These are phyloP conservation scores for Kryptopterus vitreolus DNA, from an alignment of 2,797 vertebrate species.

Conservation along the genomic window DNA sequence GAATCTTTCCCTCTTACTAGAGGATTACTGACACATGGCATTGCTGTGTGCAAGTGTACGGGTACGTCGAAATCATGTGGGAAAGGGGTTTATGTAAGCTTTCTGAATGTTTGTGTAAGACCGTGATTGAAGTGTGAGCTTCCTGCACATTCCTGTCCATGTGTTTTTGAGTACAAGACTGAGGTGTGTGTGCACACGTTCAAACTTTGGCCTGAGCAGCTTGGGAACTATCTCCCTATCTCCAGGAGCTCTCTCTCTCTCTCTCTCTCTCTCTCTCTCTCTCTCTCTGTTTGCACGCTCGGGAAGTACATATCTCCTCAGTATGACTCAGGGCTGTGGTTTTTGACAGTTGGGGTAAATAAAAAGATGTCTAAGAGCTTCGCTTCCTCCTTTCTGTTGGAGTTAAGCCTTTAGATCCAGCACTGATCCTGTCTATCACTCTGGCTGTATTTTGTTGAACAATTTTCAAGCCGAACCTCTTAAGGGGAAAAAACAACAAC, in stretches of 20 bases:
- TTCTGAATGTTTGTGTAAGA: neutral
- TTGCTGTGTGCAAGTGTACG: neutral
- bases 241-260: too few relatives aligned
- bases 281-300: slow-evolving; percentile 37
- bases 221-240: slow-evolving; percentile 1
- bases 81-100: neutral
- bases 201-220: slow-evolving; percentile 42
- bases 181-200: slow-evolving; percentile 25
- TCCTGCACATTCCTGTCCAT: slow-evolving; percentile 21
- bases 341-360: slow-evolving; percentile 56
- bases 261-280: slow-evolving; percentile 34
- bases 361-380: slow-evolving; percentile 40
- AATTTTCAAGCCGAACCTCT: neutral
- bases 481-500: too few relatives aligned
- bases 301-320: slow-evolving; percentile 49
- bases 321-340: slow-evolving; percentile 42
- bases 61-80: neutral
- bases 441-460: neutral
- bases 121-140: neutral
- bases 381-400: slow-evolving; percentile 33
- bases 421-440: neutral
- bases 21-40: slow-evolving; percentile 28
- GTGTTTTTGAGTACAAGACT: slow-evolving; percentile 36
- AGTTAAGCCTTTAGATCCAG: slow-evolving; percentile 28
- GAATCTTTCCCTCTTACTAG: slow-evolving; percentile 34